Evolutionary conservation across 2,113 vertebrate species (phyloP).

Genomic region (Centropus bengalensis): DNA sequence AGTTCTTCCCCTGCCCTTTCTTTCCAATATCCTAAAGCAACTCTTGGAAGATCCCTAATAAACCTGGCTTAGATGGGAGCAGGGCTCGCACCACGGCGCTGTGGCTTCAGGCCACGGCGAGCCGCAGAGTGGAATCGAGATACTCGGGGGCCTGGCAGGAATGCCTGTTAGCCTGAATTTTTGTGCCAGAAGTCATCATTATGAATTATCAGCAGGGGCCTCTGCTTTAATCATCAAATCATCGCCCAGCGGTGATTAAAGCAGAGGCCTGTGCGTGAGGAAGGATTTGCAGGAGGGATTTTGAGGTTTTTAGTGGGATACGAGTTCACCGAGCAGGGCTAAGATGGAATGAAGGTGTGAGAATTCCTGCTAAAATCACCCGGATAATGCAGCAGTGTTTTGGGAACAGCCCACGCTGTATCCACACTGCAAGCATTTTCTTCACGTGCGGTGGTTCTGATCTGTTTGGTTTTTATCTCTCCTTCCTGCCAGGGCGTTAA

Average conservation of each 20-base stretch:
- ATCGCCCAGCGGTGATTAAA: too few relatives aligned
- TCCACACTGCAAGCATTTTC: not conserved
- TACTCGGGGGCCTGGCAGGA: not conserved
- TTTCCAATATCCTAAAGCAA: not conserved
- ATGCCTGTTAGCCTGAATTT: not conserved
- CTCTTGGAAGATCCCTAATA: not conserved
- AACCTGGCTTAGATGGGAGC: not conserved
- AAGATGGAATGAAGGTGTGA: not conserved
- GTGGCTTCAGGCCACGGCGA: not conserved
- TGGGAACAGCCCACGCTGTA: not conserved
- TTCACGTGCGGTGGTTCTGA: not conserved
- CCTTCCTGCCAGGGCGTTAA: conserved; percentile 61
- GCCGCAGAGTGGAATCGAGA: not conserved
- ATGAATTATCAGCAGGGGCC: too few relatives aligned
- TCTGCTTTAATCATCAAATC: too few relatives aligned
- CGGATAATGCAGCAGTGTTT: not conserved
- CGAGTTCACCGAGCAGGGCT: not conserved
- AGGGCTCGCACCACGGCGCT: too few relatives aligned
- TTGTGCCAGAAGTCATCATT: not conserved
- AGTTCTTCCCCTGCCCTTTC: not conserved
- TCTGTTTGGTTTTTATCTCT: not conserved
- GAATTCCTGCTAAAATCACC: not conserved
- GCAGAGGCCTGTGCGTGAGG: not conserved
- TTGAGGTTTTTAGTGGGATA: not conserved
- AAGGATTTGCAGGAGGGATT: not conserved